Base-by-base conservation (phyloP, 2,888 invertebrate genomes). In the Drosophila demipolita region DNA sequence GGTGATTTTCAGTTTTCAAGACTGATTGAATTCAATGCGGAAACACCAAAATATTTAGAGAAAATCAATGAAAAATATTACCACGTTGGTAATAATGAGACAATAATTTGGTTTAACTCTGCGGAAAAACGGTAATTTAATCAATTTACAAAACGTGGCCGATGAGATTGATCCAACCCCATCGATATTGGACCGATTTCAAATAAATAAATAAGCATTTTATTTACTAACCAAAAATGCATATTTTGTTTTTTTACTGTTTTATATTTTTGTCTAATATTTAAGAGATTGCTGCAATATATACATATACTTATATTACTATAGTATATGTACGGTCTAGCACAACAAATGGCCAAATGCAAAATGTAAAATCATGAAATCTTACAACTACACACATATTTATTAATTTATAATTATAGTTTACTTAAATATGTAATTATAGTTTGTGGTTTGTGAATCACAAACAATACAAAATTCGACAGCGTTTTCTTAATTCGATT, bases 131-230 rank as follows among this genome's bases (percentile, higher is more conserved):
- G 75, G 54, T 2, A 12, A 75, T 50, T 55, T 78, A 0, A 55
- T 78, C 7, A 78, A 75, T 64, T 58, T 69, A 2, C 71, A 75
- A 33, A 48, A 33, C 29, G 0, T 29, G 1, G 0, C 0, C 3
- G 68, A 78, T 0, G 0, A 20, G 6, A 0, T 40, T 78, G 0
- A 48, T 49, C 0, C 33, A 1, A 2, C 50, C 52, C 12, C 12
- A 17, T 0, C 7, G 20, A 1, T 68, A 78, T n/a, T 78, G 68
- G 75, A 75, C 78, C 1, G 78, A 78, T 61, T 9, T 78, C 2
- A 23, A 23, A 23, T 23, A 23, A 1, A 23, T 23, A 23, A 23
- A 23, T 23, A 23, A 23, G 12, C 0, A 1, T 74, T 62, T 54
- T 48, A 45, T 53, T 78, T 74, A 9, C 17, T 70, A 29, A 73